Conservation (phyloP, 1,140 invertebrate genomes). For the Asbolus verrucosus region DNA sequence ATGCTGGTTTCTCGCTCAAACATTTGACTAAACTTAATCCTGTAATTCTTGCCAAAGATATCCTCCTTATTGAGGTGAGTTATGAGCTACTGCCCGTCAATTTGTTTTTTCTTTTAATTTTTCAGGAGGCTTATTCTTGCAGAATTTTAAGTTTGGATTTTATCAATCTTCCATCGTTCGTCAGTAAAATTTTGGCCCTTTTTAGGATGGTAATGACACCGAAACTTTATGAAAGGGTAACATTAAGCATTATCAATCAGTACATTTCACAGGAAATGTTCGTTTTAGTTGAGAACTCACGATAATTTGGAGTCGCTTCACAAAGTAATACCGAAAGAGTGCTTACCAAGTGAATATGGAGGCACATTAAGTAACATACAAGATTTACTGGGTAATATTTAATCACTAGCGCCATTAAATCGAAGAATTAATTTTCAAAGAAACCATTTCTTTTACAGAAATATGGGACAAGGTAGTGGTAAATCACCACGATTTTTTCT, state of each 20-base stretch:
- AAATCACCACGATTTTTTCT: too few species aligned
- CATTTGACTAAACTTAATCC: too few species aligned
- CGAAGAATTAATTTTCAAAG: too few species aligned
- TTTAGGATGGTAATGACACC: neutral
- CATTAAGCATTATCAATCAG: neutral
- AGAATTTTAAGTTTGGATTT: constrained; percentile 5
- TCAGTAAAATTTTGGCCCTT: neutral
- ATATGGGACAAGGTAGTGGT: too few species aligned
- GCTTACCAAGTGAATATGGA: constrained; percentile 25
- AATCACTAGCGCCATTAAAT: too few species aligned
- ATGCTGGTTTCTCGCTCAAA: neutral
- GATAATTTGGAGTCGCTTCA: constrained; percentile 22
- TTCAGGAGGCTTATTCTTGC: constrained; percentile 14
- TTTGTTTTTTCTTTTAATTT: neutral
- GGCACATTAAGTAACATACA: constrained; percentile 4
- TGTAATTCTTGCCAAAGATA: neutral
- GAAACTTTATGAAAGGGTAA: constrained; percentile 12
- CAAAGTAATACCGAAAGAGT: constrained; percentile 4
- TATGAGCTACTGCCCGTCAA: too few species aligned
- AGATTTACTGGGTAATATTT: constrained; percentile 10
- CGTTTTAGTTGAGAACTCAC: constrained; percentile 30
- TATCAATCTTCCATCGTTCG: constrained; percentile 5
- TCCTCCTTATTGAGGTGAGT: neutral
- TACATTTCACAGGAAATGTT: neutral
- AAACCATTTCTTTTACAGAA: too few species aligned